Evolutionary conservation across 2,888 invertebrate genomes (phyloP), one percentile per base, ranked within the genome.

Genomic region (Fissipunctia ypsillon): DNA sequence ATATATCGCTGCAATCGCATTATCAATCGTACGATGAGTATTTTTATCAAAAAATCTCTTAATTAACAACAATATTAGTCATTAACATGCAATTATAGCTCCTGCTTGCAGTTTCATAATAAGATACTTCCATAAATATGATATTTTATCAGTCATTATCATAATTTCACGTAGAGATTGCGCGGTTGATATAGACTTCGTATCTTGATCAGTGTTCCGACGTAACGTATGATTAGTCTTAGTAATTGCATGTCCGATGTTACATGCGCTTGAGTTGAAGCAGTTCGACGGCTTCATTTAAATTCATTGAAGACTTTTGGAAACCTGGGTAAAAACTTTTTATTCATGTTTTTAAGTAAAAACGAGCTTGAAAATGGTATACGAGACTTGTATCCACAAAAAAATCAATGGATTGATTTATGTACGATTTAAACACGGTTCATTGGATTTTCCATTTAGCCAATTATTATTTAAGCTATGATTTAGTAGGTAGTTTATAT

Each of bases 91-190:
- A 48, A 67, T 35, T 19, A 31, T 7, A 28, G 16, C 64, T 78
- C 56, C 66, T 50, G 38, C 16, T 52, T 56, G 56, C 19, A 50
- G 31, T 63, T 79, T 64, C 31, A 69, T 54, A 61, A 76, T 54
- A 48, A 50, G 4, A 38, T 38, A n/a, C 52, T 45, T 76, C 45
- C 16, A 77, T 59, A n/a, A n/a, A n/a, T 54, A 45, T 73, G 31
- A 66, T 63, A 43, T n/a, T 61, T 64, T 76, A 80, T 80, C 59
- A 48, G n/a, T 45, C 22, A 60, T 80, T 80, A 76, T 41, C 65
- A 81, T 71, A 71, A 63, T 63, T 78, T 76, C 38, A 60, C 43
- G 54, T 12, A 64, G 38, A 78, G 70, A 80, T 76, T 60, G 54
- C 45, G 9, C 43, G 10, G 6, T 25, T 41, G 63, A 71, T 76